Conservation (phyloP, 1,140 invertebrate species). For the Cotesia vestalis region DNA sequence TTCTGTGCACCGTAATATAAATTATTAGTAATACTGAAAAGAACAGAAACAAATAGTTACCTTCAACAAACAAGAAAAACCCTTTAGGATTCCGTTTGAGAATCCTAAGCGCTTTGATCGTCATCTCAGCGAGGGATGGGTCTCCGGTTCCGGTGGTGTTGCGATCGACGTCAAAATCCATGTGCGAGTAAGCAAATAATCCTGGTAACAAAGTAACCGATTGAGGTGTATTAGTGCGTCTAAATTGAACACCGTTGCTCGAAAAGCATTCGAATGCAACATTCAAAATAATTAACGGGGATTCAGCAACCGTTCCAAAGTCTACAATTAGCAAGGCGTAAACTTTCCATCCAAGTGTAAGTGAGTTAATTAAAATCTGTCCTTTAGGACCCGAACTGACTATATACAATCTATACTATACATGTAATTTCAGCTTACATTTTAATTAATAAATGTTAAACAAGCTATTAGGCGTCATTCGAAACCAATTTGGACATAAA, state of each 20-base stretch:
- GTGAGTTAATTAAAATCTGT: conserved; percentile 7
- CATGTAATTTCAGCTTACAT: too few relatives aligned
- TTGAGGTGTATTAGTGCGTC: conserved; percentile 15
- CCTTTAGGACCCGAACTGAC: background rate
- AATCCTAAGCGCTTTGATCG: conserved; percentile 80
- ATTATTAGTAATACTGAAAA: background rate
- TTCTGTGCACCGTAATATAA: too few relatives aligned
- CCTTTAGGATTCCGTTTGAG: conserved; percentile 81
- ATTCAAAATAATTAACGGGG: conserved; percentile 5
- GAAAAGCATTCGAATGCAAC: background rate
- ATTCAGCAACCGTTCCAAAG: conserved; percentile 1
- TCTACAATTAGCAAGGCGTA: conserved; percentile 4
- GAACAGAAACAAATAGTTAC: conserved; percentile 63
- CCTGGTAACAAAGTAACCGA: conserved; percentile 54
- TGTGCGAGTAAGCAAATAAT: conserved; percentile 68
- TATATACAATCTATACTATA: background rate
- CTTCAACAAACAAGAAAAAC: conserved; percentile 90
- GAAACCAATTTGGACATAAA: too few relatives aligned
- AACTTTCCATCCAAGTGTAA: background rate
- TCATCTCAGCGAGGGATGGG: conserved; percentile 85
- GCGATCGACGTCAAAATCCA: conserved; percentile 69
- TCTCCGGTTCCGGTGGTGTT: conserved; percentile 72
- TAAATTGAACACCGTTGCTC: background rate
- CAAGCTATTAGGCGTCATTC: too few relatives aligned
- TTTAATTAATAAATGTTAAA: too few relatives aligned